Evolutionary conservation across 2,888 invertebrate genomes (phyloP).

Genomic region (Drosophila bunnanda): DNA sequence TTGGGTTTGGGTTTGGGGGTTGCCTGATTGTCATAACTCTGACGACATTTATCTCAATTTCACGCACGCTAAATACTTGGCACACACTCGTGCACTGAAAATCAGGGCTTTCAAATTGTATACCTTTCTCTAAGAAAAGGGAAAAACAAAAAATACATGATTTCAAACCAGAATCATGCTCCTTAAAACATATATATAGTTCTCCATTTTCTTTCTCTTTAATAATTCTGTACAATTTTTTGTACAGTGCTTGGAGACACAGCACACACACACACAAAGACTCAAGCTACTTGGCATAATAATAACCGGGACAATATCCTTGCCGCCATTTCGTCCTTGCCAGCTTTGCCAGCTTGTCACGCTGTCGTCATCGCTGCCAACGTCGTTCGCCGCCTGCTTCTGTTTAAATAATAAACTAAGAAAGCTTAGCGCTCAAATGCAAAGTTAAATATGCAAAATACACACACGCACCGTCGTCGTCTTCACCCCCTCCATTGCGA

Average conservation of each 20-base stretch:
- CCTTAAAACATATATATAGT: too few relatives aligned
- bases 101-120: neutral
- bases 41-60: constrained; percentile 70
- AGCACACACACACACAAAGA: constrained; percentile 12
- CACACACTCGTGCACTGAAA: constrained; percentile 25
- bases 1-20: neutral
- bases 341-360: constrained; percentile 35
- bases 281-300: constrained; percentile 60
- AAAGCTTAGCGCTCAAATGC: constrained; percentile 70
- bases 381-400: constrained; percentile 58
- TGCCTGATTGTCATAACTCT: constrained; percentile 55
- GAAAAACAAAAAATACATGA: neutral
- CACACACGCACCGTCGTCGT: constrained; percentile 43
- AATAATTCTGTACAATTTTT: neutral
- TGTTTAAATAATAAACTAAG: constrained; percentile 72
- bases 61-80: constrained; percentile 67
- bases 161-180: neutral
- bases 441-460: constrained; percentile 69
- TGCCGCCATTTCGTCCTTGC: constrained; percentile 24
- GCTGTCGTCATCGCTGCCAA: constrained; percentile 50
- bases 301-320: constrained; percentile 56
- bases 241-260: constrained; percentile 3
- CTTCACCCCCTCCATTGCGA: neutral
- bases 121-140: too few relatives aligned
- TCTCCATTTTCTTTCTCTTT: too few relatives aligned